phyloP scores from a whole-genome alignment of 1,140 invertebrate species.

The Achroia grisella region DNA sequence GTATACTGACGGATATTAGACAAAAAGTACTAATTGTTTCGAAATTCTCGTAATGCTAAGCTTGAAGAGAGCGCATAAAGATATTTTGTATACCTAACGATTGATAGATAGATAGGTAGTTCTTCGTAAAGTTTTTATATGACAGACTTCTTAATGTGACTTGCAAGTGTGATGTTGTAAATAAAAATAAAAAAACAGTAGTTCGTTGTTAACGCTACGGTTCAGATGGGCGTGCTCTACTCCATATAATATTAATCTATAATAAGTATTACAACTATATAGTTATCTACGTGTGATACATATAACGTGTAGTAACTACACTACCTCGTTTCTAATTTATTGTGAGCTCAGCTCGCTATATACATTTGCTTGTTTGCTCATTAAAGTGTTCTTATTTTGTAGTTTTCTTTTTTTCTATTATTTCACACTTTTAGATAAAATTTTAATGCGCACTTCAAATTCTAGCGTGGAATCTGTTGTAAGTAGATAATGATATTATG shows the following conservation, averaged over 20 bases:
- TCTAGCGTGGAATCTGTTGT: constrained; percentile 17
- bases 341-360: constrained; percentile 54
- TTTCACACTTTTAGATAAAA: constrained; percentile 53
- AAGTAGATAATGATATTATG: constrained; percentile 24
- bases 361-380: constrained; percentile 61
- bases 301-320: constrained; percentile 65
- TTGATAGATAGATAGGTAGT: constrained; percentile 50
- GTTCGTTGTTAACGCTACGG: constrained; percentile 16
- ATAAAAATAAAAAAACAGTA: constrained; percentile 31
- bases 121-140: constrained; percentile 65
- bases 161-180: constrained; percentile 68
- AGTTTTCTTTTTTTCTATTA: constrained; percentile 34
- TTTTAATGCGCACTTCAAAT: constrained; percentile 19
- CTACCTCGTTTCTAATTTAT: constrained; percentile 60
- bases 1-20: constrained; percentile 22
- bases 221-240: constrained; percentile 14
- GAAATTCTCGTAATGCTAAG: constrained; percentile 43
- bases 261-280: constrained; percentile 33
- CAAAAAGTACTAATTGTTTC: constrained; percentile 24
- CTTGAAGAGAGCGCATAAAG: constrained; percentile 48
- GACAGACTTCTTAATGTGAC: constrained; percentile 62
- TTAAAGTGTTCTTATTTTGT: constrained; percentile 42
- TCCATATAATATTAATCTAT: constrained; percentile 27
- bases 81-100: constrained; percentile 65
- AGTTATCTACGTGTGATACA: constrained; percentile 39